These are phyloP conservation scores for Mallateleia sp. DNA, from an alignment of 2,888 invertebrate species.

Conservation along the genomic window DNA sequence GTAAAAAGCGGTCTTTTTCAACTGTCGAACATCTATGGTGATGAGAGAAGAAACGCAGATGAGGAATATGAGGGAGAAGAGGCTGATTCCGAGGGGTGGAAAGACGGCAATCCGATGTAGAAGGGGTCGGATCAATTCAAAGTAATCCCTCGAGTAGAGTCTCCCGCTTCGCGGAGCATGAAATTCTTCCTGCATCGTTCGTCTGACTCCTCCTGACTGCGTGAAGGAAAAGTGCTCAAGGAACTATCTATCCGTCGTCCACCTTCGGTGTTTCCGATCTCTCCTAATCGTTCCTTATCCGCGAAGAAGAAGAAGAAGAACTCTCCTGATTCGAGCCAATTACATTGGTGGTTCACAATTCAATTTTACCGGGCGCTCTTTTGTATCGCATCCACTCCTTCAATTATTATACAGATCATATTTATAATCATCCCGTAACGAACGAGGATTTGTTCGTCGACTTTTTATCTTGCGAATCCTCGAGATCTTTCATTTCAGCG, in stretches of 20 bases:
- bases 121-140: constrained; percentile 88
- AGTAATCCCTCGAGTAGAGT: constrained; percentile 89
- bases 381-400: constrained; percentile 22
- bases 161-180: constrained; percentile 87
- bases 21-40: constrained; percentile 50
- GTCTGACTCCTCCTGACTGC: constrained; percentile 40
- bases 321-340: constrained; percentile 86
- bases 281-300: constrained; percentile 86
- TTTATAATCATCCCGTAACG: constrained; percentile 61
- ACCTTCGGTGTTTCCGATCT: constrained; percentile 73
- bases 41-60: constrained; percentile 69
- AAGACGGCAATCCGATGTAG: constrained; percentile 75
- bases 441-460: constrained; percentile 19
- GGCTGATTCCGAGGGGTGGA: constrained; percentile 75
- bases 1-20: constrained; percentile 51
- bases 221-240: constrained; percentile 65
- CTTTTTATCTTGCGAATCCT: constrained; percentile 13
- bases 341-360: constrained; percentile 85
- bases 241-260: constrained; percentile 70
- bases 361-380: constrained; percentile 80
- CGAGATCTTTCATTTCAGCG: constrained; percentile 25
- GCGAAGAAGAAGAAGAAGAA: constrained; percentile 39
- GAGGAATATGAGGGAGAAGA: constrained; percentile 78
- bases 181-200: constrained; percentile 88
- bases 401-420: constrained; percentile 64